These are phyloP conservation scores for Ectobius pallidus DNA, from an alignment of 2,888 invertebrate genomes.

Conservation along the genomic window DNA sequence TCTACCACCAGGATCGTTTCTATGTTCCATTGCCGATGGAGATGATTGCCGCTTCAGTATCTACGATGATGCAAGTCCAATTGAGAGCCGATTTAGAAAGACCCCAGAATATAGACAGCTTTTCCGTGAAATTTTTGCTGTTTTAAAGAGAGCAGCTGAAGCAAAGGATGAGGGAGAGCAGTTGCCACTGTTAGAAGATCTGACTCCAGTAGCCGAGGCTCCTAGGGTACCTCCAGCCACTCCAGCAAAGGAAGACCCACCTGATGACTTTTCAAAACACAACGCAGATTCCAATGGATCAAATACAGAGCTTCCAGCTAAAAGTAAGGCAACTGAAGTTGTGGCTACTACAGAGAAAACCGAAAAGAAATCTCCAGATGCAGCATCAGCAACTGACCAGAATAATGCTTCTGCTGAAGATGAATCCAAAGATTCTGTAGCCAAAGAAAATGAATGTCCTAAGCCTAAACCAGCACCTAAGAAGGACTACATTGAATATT, in stretches of 20 bases:
- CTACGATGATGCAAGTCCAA: conserved; percentile 76
- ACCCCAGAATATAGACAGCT: conserved; percentile 80
- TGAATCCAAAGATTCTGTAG: background rate
- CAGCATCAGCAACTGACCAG: background rate
- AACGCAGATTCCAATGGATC: background rate
- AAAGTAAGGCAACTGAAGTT: background rate
- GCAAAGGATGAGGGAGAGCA: conserved; percentile 82
- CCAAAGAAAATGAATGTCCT: background rate
- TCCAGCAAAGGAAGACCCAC: conserved; percentile 68
- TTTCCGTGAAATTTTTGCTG: conserved; percentile 84
- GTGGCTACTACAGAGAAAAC: background rate
- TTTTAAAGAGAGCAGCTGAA: conserved; percentile 81
- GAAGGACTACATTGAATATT: conserved; percentile 76
- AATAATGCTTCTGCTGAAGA: background rate
- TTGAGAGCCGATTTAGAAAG: conserved; percentile 82
- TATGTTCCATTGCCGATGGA: conserved; percentile 84
- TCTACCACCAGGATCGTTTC: conserved; percentile 73
- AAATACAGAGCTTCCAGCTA: background rate
- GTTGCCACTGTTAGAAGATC: conserved; percentile 72
- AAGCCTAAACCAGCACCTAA: conserved; percentile 55
- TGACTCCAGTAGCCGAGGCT: conserved; percentile 53
- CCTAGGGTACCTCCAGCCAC: conserved; percentile 72
- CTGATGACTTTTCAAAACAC: conserved; percentile 58
- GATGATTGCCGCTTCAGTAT: conserved; percentile 87
- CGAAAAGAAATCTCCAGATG: background rate